Evolutionary conservation across 2,797 vertebrate genomes (phyloP), one percentile per base, ranked within the genome.

Genomic region (Gephyroberyx darwinii): DNA sequence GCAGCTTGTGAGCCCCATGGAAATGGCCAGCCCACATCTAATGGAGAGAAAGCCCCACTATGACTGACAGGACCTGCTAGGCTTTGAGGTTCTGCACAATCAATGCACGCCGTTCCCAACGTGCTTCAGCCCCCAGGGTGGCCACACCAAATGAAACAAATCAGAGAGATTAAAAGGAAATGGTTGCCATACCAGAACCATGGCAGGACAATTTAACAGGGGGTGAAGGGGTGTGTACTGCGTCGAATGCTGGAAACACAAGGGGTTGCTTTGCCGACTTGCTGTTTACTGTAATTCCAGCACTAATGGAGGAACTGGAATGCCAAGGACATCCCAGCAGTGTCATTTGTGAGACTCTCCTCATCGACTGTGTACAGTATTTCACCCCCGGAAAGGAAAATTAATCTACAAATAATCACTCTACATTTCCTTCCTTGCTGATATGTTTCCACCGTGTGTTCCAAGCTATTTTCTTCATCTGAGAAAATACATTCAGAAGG

Each of bases 371-470:
- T 74, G 72, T 80, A 65, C 53, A 65, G 71, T 65, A 74, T 82
- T 84, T 72, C 65, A 79, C 73, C 78, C 65, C 70, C 16, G 5
- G 66, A 69, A 75, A 67, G 65, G 55, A 75, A 69, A 79, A 70
- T 45, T 3, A 56, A 85, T 82, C 69, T 59, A 75, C 74, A 72
- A 78, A 83, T 82, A 83, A 86, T 74, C 74, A 77, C 59, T 10
- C 5, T 55, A 63, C 58, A 59, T 69, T 77, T 84, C 66, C 75
- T 82, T 84, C 86, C 81, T 68, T 52, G 75, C 61, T 57, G 74
- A 82, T 86, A 80, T 70, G 77, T 88, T 89, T 90, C 89, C 77
- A 68, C 65, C 74, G 66, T 71, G 73, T 73, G 74, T 78, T 90
- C 87, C 86, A 89, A 86, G 69, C 64, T 77, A 69, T 84, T 86